phyloP scores from a whole-genome alignment of 2,797 vertebrate species.

The Melanotaenia maccullochi region DNA sequence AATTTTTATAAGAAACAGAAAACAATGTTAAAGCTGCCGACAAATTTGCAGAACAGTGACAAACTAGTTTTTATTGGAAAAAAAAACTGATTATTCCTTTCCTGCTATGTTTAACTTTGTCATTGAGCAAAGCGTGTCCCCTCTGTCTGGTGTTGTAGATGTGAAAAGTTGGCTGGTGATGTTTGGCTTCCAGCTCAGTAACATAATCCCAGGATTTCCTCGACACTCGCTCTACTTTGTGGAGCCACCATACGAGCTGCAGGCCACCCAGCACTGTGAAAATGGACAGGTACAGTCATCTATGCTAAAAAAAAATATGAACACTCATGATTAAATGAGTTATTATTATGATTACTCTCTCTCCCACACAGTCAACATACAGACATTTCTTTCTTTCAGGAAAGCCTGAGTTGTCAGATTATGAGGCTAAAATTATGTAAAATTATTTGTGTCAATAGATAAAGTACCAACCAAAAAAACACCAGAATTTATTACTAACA shows the following conservation, averaged over 20 bases:
- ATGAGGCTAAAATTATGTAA: too few species aligned
- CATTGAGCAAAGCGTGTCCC: slow-evolving; percentile 36
- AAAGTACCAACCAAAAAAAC: too few species aligned
- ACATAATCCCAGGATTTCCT: slow-evolving; percentile 98
- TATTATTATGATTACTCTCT: too few species aligned
- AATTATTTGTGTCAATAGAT: too few species aligned
- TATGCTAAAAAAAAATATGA: background rate
- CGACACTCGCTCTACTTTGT: slow-evolving; percentile 97
- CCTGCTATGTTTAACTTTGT: slow-evolving; percentile 42
- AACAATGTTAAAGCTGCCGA: slow-evolving; percentile 12
- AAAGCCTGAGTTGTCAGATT: too few species aligned
- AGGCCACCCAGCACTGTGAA: slow-evolving; percentile 95
- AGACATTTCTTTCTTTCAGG: too few species aligned
- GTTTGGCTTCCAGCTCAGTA: slow-evolving; percentile 99
- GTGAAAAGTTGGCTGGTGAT: slow-evolving; percentile 99
- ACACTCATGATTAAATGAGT: background rate
- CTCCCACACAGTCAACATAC: too few species aligned
- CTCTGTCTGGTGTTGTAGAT: slow-evolving; percentile 81
- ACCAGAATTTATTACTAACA: too few species aligned
- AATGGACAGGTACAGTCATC: slow-evolving; percentile 91
- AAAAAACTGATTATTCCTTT: slow-evolving; percentile 44
- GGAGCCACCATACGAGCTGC: slow-evolving; percentile 93
- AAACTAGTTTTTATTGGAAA: slow-evolving; percentile 23
- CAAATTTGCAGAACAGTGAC: slow-evolving; percentile 17
- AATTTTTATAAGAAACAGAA: slow-evolving; percentile 18